These are phyloP conservation scores for Leptosomus discolor DNA, from an alignment of 2,113 vertebrate genomes.

Conservation along the genomic window DNA sequence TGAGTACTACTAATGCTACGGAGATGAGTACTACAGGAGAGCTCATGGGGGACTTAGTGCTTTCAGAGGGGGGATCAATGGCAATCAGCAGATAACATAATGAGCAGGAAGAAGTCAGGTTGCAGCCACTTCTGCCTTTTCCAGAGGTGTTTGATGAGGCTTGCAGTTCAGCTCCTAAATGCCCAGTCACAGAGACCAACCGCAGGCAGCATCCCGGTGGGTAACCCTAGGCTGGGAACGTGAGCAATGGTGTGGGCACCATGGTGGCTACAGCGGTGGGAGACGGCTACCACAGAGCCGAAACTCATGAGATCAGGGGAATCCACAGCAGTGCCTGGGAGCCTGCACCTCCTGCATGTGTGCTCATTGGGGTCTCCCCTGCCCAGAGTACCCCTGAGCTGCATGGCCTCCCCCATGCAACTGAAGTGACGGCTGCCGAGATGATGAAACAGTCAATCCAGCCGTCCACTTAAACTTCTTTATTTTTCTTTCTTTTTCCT, in stretches of 20 bases:
- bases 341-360: background rate
- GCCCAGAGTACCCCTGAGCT: background rate
- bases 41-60: rapidly evolving
- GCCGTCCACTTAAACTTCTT: background rate
- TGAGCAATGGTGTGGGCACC: background rate
- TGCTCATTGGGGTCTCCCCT: background rate
- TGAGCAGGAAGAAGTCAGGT: background rate
- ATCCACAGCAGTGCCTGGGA: background rate
- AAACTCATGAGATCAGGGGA: background rate
- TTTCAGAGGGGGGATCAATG: background rate
- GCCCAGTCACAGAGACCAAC: background rate
- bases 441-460: background rate
- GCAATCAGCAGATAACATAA: background rate
- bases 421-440: background rate
- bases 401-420: background rate
- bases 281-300: background rate
- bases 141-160: background rate
- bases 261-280: background rate
- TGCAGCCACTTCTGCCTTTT: background rate
- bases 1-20: background rate
- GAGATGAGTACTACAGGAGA: background rate
- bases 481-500: background rate
- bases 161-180: background rate
- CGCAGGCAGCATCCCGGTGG: background rate
- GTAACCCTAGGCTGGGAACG: rapidly evolving